These are phyloP conservation scores for Strongylocentrotus purpuratus DNA, from an alignment of 35 echinoderm and acorn worm species.

Conservation along the genomic window DNA sequence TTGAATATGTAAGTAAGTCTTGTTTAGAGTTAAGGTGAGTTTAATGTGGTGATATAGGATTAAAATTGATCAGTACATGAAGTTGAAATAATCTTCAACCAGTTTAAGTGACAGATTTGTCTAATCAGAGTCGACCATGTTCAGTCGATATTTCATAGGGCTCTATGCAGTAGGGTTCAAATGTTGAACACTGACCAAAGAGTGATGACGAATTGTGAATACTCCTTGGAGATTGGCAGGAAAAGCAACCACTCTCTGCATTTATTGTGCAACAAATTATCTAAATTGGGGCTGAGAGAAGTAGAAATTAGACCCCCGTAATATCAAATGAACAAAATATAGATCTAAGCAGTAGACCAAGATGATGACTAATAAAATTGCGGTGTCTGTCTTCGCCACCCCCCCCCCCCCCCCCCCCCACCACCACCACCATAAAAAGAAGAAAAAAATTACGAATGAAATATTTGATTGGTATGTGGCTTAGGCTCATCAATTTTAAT, in stretches of 20 bases:
- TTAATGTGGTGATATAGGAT: too few species aligned
- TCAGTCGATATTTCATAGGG: background rate
- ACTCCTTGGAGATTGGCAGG: background rate
- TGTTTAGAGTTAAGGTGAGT: too few species aligned
- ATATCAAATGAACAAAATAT: slow-evolving; percentile 7
- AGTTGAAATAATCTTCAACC: background rate
- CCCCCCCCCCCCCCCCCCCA: background rate
- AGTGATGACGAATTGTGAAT: background rate
- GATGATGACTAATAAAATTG: slow-evolving; percentile 27
- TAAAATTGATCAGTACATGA: background rate
- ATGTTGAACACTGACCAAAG: background rate
- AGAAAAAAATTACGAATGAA: background rate
- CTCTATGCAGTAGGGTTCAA: background rate
- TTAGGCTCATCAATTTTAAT: slow-evolving; percentile 34
- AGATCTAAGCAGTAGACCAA: background rate
- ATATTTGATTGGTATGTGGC: slow-evolving; percentile 18
- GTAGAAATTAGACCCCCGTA: background rate
- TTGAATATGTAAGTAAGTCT: background rate
- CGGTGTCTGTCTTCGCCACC: background rate
- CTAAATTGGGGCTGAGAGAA: background rate
- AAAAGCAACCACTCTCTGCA: background rate
- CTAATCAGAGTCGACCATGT: background rate
- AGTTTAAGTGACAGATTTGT: background rate
- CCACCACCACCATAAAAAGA: background rate
- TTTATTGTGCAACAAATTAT: background rate